Percentiles rank a stretch among this genome's conserved stretches.
These are phyloP conservation scores for Rhombomys opimus DNA, from an alignment of 2,113 vertebrate genomes.

Conservation along the genomic window DNA sequence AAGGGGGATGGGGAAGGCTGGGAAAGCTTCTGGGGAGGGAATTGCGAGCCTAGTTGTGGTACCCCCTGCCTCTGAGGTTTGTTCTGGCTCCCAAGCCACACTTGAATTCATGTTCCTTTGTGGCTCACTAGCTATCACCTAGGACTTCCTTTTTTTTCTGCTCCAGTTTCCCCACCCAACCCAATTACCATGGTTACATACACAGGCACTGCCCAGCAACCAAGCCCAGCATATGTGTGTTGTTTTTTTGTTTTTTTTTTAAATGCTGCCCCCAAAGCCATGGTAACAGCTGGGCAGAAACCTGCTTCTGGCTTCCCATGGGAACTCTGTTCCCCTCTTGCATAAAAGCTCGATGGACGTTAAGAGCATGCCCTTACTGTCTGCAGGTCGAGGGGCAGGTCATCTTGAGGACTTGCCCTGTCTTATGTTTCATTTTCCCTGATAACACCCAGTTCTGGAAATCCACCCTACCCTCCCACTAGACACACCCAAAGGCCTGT, in stretches of 20 bases:
- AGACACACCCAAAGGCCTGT: background rate
- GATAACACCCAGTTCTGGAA: slow-evolving; percentile 12
- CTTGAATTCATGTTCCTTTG: background rate
- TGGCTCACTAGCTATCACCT: background rate
- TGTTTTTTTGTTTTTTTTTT: background rate
- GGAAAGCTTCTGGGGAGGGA: background rate
- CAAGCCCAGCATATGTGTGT: background rate
- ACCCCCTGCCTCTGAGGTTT: background rate
- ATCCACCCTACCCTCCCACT: background rate
- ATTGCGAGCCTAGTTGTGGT: background rate
- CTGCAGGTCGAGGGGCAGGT: background rate
- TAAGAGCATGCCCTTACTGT: background rate
- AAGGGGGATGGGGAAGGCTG: background rate
- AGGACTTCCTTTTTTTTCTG: background rate
- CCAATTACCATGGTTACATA: slow-evolving; percentile 42
- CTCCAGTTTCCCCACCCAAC: background rate
- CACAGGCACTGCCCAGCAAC: background rate
- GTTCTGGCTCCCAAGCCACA: background rate
- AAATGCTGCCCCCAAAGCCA: slow-evolving; percentile 11
- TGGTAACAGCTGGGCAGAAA: background rate
- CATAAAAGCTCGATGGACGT: background rate
- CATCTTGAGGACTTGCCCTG: background rate
- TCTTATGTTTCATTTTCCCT: slow-evolving; percentile 19
- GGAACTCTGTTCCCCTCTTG: background rate
- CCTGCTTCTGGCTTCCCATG: slow-evolving; percentile 12